These are phyloP conservation scores for Echinarachnius parma DNA, from an alignment of 53 echinoderm and acorn worm genomes.

Conservation along the genomic window DNA sequence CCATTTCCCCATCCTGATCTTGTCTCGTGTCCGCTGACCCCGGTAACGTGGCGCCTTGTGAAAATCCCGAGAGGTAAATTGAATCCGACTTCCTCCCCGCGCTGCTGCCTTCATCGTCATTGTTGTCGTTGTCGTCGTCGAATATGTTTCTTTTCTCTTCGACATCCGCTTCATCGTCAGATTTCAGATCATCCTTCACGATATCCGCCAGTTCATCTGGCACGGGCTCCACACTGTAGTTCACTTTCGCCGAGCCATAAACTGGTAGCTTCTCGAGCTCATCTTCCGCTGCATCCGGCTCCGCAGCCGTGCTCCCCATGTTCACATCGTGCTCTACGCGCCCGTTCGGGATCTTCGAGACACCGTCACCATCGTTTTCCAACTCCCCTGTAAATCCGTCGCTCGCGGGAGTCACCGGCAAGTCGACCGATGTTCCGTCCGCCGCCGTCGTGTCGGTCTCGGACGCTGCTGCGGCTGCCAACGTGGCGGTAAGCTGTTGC, in stretches of 20 bases:
- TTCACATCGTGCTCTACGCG: constrained; percentile 9
- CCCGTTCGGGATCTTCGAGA: constrained; percentile 11
- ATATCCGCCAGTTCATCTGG: constrained; percentile 27
- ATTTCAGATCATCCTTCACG: constrained; percentile 25
- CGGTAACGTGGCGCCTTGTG: constrained; percentile 4
- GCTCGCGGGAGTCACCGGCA: constrained; percentile 35
- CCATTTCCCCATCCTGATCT: not conserved
- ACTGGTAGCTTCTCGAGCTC: constrained; percentile 44
- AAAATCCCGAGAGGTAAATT: constrained; percentile 6
- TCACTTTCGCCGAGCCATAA: constrained; percentile 50
- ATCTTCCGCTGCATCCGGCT: not conserved
- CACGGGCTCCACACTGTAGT: constrained; percentile 21
- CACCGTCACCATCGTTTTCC: constrained; percentile 1
- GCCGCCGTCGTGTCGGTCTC: not conserved
- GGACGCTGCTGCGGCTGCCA: too few species aligned
- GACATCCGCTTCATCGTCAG: constrained; percentile 36
- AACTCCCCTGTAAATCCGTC: not conserved
- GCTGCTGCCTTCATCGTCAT: constrained; percentile 20
- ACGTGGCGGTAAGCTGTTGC: constrained; percentile 26
- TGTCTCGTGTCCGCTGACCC: not conserved
- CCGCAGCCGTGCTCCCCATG: not conserved
- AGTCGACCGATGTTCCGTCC: too few species aligned
- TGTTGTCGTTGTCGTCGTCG: constrained; percentile 32
- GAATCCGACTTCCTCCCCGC: constrained; percentile 1
- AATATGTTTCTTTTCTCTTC: constrained; percentile 25